Percentiles rank a stretch among this genome's conserved stretches.
phyloP scores from a whole-genome alignment of 1,140 invertebrate genomes.

The Musca domestica region DNA sequence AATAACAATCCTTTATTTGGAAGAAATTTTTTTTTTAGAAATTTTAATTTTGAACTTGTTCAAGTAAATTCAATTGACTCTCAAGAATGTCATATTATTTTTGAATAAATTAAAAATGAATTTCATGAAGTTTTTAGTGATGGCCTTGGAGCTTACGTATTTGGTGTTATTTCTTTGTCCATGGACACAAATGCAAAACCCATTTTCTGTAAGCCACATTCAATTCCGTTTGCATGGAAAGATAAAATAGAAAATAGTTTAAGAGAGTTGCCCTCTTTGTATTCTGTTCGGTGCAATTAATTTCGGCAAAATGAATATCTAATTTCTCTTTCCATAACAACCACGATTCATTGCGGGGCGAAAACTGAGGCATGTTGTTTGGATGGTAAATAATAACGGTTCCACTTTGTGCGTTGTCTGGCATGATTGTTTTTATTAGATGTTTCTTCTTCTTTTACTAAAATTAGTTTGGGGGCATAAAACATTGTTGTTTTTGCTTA shows the following conservation, averaged over 20 bases:
- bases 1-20: slow-evolving; percentile 11
- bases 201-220: slow-evolving; percentile 37
- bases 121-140: no score
- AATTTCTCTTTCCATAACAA: neutral
- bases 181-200: slow-evolving; percentile 32
- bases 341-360: neutral
- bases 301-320: neutral
- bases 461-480: no score
- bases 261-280: neutral
- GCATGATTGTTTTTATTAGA: neutral
- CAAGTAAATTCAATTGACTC: no score
- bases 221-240: no score
- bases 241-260: slow-evolving; percentile 30
- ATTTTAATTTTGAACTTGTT: slow-evolving; percentile 24
- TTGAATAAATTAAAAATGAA: no score
- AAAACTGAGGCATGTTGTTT: neutral
- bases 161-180: slow-evolving; percentile 3
- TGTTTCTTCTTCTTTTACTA: no score
- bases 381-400: slow-evolving; percentile 5
- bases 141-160: no score
- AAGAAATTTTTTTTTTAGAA: slow-evolving; percentile 15
- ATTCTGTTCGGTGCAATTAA: neutral
- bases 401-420: neutral
- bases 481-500: no score
- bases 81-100: no score